Evolutionary conservation across 2,888 invertebrate species (phyloP), one percentile per base, ranked within the genome.

Genomic region (Lottia gigantea): DNA sequence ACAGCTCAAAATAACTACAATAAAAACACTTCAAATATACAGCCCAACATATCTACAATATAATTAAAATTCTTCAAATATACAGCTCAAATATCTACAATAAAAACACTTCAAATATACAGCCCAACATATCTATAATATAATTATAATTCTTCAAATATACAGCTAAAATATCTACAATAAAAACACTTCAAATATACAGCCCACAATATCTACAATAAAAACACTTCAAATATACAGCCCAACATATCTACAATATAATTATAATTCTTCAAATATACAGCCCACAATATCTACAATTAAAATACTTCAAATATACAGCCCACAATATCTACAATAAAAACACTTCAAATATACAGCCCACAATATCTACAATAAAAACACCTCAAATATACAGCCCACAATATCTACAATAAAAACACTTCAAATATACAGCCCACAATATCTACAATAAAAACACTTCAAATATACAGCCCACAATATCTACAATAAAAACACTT

Each of bases 41-140:
- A 6, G 87, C 86, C 88, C 88, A 88, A 67, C 80, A 83, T 25
- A 86, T 73, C 87, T 88, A 78, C 6, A 82, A 67, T 14, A 68
- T 8, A 40, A 23, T 23, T 45, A n/a, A 40, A 55, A 15, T n/a
- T 15, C 15, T 16, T 64, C 40, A 46, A 23, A 40, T 8, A 40
- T 40, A 40, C 40, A 40, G 40, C 40, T n/a, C 55, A 69, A 6
- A 64, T 11, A 69, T 25, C 47, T 31, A 64, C 49, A 45, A 15
- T 45, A 23, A 16, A 19, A 26, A 19, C 6, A 14, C 23, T 23
- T n/a, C 49, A 23, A n/a, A 16, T 45, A 62, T 49, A 15, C 19
- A 40, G 25, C 26, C 61, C 19, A 46, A 55, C 14, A 40, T 47
- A 62, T 66, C 25, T 40, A 63, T 15, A 62, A 26, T 62, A 40